phyloP scores from a whole-genome alignment of 1,140 invertebrate species.

The Drosophila grimshawi region DNA sequence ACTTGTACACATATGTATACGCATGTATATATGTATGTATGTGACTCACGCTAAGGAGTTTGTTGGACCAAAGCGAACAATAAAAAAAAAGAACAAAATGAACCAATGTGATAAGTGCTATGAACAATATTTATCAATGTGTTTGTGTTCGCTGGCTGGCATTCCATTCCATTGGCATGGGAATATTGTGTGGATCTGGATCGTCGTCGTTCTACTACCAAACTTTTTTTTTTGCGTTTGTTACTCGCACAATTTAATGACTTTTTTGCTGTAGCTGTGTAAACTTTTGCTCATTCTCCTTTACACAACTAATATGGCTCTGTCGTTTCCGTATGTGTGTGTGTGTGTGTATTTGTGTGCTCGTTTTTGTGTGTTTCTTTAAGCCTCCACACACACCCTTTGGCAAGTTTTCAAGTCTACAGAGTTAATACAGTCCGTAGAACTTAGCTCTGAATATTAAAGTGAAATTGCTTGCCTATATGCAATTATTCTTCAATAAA shows the following conservation, averaged over 20 bases:
- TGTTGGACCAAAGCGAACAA: slow-evolving; percentile 28
- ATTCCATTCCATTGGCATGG: slow-evolving; percentile 34
- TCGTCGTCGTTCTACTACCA: slow-evolving; percentile 22
- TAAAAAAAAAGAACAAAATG: slow-evolving; percentile 20
- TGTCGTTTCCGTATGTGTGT: slow-evolving; percentile 17
- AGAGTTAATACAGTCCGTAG: neutral
- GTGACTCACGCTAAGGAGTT: slow-evolving; percentile 39
- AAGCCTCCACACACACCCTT: slow-evolving; percentile 69
- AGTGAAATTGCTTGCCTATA: too few species aligned
- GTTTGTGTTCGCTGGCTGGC: slow-evolving; percentile 8
- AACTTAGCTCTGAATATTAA: neutral
- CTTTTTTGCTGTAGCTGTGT: slow-evolving; percentile 41
- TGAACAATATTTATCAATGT: slow-evolving; percentile 47
- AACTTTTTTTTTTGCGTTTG: slow-evolving; percentile 19
- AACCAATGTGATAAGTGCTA: slow-evolving; percentile 48
- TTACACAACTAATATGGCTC: slow-evolving; percentile 46
- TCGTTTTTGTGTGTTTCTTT: slow-evolving; percentile 43
- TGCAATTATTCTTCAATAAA: too few species aligned
- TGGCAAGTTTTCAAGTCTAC: slow-evolving; percentile 67
- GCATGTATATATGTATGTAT: slow-evolving; percentile 7
- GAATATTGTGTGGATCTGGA: slow-evolving; percentile 19
- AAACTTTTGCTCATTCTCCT: slow-evolving; percentile 52
- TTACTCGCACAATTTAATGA: slow-evolving; percentile 45
- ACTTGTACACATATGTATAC: neutral
- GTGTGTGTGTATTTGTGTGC: slow-evolving; percentile 18